Base-by-base conservation (phyloP, 2,113 vertebrate species). In the Aix galericulata region DNA sequence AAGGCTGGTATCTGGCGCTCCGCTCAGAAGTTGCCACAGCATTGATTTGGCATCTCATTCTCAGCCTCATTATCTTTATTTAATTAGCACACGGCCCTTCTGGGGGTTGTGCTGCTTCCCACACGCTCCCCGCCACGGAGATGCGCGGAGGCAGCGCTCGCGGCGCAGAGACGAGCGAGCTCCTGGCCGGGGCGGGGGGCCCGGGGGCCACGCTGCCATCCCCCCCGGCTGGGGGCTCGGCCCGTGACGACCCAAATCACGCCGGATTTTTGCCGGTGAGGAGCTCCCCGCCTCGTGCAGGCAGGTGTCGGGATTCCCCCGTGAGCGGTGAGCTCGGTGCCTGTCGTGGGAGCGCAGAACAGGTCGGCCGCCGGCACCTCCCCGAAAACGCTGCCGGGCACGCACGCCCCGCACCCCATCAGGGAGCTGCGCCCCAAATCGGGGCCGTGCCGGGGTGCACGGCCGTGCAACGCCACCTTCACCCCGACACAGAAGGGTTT, bases 41-140 rank as follows among this genome's bases (percentile, higher is more conserved):
- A 94, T 88, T 94, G 94, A 94, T 97, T 96, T 94, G 95, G 92
- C 93, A 95, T 95, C 94, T 96, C 88, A n/a, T 95, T 94, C 97
- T 85, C 93, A 88, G 95, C 78, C 93, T 94, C 93, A 93, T 96
- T 97, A 95, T 89, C 88, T 95, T 96, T 94, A 94, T 96, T 96
- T 93, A 96, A 94, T 97, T 96, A 96, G 94, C 93, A 89, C 85
- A 84, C 5, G 34, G 88, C 74, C 85, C 91, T 97, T 97, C 79
- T 94, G 95, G 92, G 94, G 89, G 76, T 93, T 92, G 92, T 48
- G 87, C 90, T 2, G 22, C 84, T 96, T 94, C 87, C 95, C 78
- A 95, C 95, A 89, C 87, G 7, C 81, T 95, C 77, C 58, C 84
- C 10, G 38, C 69, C 79, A 79, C 1, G 8, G 68, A 78, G 85